phyloP scores from a whole-genome alignment of 2,113 vertebrate genomes.

The Eurypyga helias region DNA sequence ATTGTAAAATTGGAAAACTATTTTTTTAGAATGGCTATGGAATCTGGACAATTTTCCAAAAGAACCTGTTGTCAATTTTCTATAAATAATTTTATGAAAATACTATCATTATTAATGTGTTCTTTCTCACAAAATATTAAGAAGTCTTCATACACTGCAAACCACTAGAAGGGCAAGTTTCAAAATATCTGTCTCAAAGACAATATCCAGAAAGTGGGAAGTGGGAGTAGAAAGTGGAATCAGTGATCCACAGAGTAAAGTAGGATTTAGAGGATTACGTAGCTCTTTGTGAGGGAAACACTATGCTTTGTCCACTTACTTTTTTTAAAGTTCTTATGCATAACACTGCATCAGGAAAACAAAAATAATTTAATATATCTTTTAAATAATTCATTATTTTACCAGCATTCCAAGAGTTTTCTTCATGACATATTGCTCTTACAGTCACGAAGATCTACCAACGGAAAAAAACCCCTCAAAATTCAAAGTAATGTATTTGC shows the following conservation, averaged over 20 bases:
- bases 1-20: neutral
- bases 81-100: neutral
- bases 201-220: no score
- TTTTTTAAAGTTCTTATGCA: neutral
- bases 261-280: constrained; percentile 29
- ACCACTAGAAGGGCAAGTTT: neutral
- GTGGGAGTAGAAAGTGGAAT: neutral
- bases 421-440: neutral
- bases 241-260: neutral
- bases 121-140: neutral
- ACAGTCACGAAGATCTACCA: neutral
- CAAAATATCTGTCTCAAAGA: neutral
- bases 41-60: neutral
- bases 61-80: neutral
- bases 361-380: neutral
- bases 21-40: neutral
- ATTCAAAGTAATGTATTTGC: neutral
- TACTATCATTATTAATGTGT: neutral
- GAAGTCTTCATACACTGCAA: neutral
- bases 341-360: neutral
- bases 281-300: neutral
- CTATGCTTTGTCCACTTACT: neutral
- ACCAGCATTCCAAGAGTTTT: neutral
- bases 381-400: neutral
- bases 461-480: neutral